A percentile compares a stretch with the other conserved stretches of the same genome.
These are phyloP conservation scores for Mythimna vitellina DNA, from an alignment of 2,888 invertebrate genomes.

Conservation along the genomic window DNA sequence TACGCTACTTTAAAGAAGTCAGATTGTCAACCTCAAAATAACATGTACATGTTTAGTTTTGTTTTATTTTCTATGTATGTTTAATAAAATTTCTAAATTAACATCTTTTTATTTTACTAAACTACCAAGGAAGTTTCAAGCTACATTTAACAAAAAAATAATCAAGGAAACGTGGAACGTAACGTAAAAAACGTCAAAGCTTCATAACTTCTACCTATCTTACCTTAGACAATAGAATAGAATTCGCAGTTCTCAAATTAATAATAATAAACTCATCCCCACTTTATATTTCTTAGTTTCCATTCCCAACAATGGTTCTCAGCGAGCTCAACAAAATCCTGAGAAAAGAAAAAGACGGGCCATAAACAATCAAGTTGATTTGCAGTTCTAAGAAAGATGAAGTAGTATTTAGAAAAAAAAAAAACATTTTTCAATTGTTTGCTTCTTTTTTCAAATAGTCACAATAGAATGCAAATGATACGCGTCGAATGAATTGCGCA, in stretches of 20 bases:
- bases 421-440: constrained; percentile 29
- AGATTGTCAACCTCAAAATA: too few species aligned
- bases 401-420: constrained; percentile 40
- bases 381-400: constrained; percentile 48
- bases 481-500: constrained; percentile 58
- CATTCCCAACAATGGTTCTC: constrained; percentile 4
- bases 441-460: constrained; percentile 45
- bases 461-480: constrained; percentile 49
- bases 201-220: background rate
- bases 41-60: too few species aligned
- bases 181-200: background rate
- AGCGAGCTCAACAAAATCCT: constrained; percentile 13
- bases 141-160: background rate
- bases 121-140: background rate
- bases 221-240: constrained; percentile 1
- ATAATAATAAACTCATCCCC: background rate
- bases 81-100: too few species aligned
- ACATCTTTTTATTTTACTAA: background rate
- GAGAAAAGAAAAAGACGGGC: constrained; percentile 38
- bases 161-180: background rate
- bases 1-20: too few species aligned
- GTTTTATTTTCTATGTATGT: too few species aligned
- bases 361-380: constrained; percentile 38
- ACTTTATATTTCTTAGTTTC: constrained; percentile 4
- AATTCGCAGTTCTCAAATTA: background rate